Evolutionary conservation across 2,888 invertebrate species (phyloP), one percentile per base, ranked within the genome.

Genomic region (Rhimphoctona megacephalus): DNA sequence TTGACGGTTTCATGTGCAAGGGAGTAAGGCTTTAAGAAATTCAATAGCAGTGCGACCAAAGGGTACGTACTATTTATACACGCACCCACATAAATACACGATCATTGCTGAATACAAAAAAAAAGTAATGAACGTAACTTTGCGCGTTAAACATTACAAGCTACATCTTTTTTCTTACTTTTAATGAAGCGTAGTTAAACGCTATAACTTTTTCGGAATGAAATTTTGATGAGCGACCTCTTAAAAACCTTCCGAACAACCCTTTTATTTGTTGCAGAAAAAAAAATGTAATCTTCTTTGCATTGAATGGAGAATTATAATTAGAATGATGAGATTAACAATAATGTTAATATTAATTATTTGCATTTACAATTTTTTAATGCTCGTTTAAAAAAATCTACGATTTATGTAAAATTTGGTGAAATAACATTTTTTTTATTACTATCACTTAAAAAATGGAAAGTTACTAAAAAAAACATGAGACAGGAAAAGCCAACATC

Each of bases 1-100:
- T 64, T 78, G 61, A 39, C 25, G 33, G n/a, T 49, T 57, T 3
- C 33, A 22, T 69, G 61, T 39, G 61, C 66, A 66, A 64, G 22
- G 22, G 43, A 49, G n/a, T 39, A 54, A 30, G 52, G 25, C 72
- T 72, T 54, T 43, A 78, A 78, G 78, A 83, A 78, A 72, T 78
- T 70, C 83, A 83, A 78, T 74, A 74, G 17, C 25, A 76, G 57
- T 43, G 30, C 57, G 9, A 64, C 39, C 54, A 57, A 22, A 54
- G 54, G n/a, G 36, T 57, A 39, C 39, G n/a, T 54, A 36, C 30
- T 46, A 36, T 49, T 36, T 49, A 57, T 52, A 46, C 74, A 22
- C 73, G 36, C 14, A 43, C 46, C 5, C 76, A 19, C 64, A 64
- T 43, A n/a, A 43, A 46, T 25, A 61, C 36, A 22, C 66, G 33